A percentile compares a stretch with the other conserved stretches of the same genome.
phyloP scores from a whole-genome alignment of 2,113 vertebrate species.

The Callipepla californica region DNA sequence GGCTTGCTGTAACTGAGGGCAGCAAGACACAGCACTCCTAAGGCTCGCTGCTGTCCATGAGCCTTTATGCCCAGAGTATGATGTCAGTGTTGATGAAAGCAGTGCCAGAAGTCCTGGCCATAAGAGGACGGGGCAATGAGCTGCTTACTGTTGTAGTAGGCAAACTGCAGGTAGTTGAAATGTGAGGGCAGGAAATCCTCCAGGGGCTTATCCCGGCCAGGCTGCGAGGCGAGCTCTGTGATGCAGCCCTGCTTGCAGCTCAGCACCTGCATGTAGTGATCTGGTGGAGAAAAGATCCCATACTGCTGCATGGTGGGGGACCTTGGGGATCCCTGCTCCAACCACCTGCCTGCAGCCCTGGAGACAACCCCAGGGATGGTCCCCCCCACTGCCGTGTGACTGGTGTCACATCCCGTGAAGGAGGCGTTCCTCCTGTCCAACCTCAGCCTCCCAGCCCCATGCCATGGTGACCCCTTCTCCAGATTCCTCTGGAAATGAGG shows the following conservation, averaged over 20 bases:
- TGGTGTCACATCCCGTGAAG: background rate
- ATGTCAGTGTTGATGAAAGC: background rate
- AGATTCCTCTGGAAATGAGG: background rate
- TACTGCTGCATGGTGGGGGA: background rate
- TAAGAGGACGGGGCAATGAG: rapidly evolving
- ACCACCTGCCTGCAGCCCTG: background rate
- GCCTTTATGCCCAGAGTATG: background rate
- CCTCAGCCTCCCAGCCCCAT: background rate
- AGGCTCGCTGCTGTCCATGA: background rate
- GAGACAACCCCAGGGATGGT: background rate
- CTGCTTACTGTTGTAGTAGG: slow-evolving; percentile 94
- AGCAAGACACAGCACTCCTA: background rate
- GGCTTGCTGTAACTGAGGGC: background rate
- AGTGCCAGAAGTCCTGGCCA: background rate
- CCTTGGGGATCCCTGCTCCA: background rate
- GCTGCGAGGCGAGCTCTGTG: slow-evolving; percentile 84
- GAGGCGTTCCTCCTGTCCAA: background rate
- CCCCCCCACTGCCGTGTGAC: background rate
- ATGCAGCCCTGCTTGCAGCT: slow-evolving; percentile 94
- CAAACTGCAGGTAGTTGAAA: slow-evolving; percentile 97
- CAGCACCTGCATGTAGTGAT: slow-evolving; percentile 93
- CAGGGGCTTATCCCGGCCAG: slow-evolving; percentile 85
- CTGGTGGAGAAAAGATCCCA: slow-evolving; percentile 61
- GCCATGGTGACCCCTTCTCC: background rate
- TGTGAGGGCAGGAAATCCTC: slow-evolving; percentile 93